Evolutionary conservation across 2,888 invertebrate genomes (phyloP).

Genomic region (Nudaria mundana): DNA sequence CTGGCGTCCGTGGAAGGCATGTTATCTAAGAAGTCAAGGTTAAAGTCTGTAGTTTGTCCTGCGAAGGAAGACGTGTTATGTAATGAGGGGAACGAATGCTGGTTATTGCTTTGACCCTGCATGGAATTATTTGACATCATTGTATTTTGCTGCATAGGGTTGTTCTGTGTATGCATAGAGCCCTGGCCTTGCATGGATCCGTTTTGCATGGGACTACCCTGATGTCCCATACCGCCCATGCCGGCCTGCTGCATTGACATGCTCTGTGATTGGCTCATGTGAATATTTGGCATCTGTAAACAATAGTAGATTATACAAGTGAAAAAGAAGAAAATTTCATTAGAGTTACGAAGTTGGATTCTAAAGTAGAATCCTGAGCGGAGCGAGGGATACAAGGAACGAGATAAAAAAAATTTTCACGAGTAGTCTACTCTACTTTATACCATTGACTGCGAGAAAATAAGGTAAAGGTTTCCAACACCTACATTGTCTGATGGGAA

Average conservation of each 20-base stretch:
- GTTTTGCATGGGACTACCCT: slow-evolving; percentile 48
- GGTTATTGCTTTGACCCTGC: slow-evolving; percentile 33
- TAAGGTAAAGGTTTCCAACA: too few species aligned
- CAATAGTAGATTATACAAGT: neutral
- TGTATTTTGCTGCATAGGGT: slow-evolving; percentile 45
- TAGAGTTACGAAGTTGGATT: too few species aligned
- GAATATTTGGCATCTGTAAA: slow-evolving; percentile 83
- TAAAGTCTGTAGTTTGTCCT: slow-evolving; percentile 84
- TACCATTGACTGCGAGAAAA: too few species aligned
- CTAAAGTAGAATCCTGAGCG: too few species aligned
- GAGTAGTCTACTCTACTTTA: too few species aligned
- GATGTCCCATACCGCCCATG: slow-evolving; percentile 45
- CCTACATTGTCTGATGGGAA: too few species aligned
- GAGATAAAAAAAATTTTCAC: too few species aligned
- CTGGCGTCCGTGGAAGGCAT: slow-evolving; percentile 88
- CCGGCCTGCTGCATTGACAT: slow-evolving; percentile 77
- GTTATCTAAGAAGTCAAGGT: slow-evolving; percentile 92
- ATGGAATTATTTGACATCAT: slow-evolving; percentile 46
- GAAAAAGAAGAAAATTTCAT: neutral
- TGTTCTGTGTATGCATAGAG: slow-evolving; percentile 41
- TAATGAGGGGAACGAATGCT: slow-evolving; percentile 55
- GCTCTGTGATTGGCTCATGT: slow-evolving; percentile 86
- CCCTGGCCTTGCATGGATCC: slow-evolving; percentile 45
- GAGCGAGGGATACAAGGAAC: too few species aligned
- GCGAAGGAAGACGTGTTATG: slow-evolving; percentile 70